Evolutionary conservation across 1,140 invertebrate genomes (phyloP), one percentile per base, ranked within the genome.

Genomic region (Mactra quadrangularis): DNA sequence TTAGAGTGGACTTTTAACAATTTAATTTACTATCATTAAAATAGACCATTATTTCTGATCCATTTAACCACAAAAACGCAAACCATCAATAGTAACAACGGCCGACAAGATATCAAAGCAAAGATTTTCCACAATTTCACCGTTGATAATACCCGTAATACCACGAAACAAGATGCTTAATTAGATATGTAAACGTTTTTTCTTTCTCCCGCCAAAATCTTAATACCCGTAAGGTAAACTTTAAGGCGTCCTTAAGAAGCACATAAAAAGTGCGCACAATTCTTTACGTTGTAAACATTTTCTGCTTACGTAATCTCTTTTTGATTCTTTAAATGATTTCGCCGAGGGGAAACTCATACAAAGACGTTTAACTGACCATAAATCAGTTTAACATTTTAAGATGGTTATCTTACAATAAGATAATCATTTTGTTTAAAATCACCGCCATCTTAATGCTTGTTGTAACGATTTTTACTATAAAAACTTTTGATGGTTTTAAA

Each of bases 341-440:
- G 52, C 72, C 27, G 22, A 31, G 31, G 53, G 72, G 55, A n/a
- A 59, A 57, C 38, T 35, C 11, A 59, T 60, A 38, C 52, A 57
- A 60, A 75, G 45, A 55, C 31, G 45, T 47, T 75, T 57, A 60
- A 75, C 52, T 29, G 55, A 75, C 72, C 53, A 75, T 75, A 60
- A 75, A 75, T 75, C 72, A 75, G 72, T 59, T 75, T 25, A 75
- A 59, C 27, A 19, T 59, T 75, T 52, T 75, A 57, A 25, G 57
- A 75, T 75, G 59, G 45, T 75, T 68, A 75, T 75, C 72, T 41
- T 7, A 33, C 33, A 38, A 35, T 35, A 33, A 64, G 35, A 19
- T 64, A 33, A 64, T 64, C n/a, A 41, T 41, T 47, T 50, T 68
- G 45, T 50, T 52, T 47, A 15, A 68, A 68, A 50, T 50, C 64